A percentile compares a stretch with the other conserved stretches of the same genome.
Conservation (phyloP, 2,797 vertebrate genomes). For the Amniataba percoides region DNA sequence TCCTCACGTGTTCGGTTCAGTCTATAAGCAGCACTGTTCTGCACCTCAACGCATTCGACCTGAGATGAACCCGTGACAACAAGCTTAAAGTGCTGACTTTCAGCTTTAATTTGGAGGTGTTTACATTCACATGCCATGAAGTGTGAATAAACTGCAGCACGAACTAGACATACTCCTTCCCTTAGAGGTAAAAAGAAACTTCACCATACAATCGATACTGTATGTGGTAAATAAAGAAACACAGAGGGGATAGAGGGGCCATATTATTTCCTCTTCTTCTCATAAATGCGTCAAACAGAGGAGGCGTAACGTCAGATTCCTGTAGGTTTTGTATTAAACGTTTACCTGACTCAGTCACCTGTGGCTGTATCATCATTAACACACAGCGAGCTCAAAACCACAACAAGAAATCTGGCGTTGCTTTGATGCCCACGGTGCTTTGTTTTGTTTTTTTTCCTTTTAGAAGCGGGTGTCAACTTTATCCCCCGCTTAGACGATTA, state of each 20-base stretch:
- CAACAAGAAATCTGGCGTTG: constrained; percentile 16
- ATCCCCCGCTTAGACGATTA: background rate
- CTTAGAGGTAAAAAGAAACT: background rate
- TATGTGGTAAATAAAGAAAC: background rate
- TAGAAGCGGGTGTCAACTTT: constrained; percentile 11
- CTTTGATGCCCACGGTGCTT: constrained; percentile 52
- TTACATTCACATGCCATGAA: background rate
- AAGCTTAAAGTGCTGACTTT: background rate
- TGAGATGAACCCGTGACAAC: background rate
- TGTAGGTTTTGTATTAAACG: no score
- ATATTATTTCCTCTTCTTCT: background rate
- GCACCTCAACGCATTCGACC: background rate
- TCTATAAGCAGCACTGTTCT: background rate
- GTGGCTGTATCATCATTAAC: constrained; percentile 12
- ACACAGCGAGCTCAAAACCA: constrained; percentile 33
- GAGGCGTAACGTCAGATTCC: background rate
- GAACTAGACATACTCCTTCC: background rate
- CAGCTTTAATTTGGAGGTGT: background rate
- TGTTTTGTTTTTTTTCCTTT: background rate
- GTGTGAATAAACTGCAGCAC: background rate
- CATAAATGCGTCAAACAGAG: background rate
- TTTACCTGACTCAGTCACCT: constrained; percentile 1
- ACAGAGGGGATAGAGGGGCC: background rate
- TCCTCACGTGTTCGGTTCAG: background rate
- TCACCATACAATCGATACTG: background rate